A percentile compares a stretch with the other conserved stretches of the same genome.
These are phyloP conservation scores for Thamnaconus septentrionalis DNA, from an alignment of 2,113 vertebrate species.

Conservation along the genomic window DNA sequence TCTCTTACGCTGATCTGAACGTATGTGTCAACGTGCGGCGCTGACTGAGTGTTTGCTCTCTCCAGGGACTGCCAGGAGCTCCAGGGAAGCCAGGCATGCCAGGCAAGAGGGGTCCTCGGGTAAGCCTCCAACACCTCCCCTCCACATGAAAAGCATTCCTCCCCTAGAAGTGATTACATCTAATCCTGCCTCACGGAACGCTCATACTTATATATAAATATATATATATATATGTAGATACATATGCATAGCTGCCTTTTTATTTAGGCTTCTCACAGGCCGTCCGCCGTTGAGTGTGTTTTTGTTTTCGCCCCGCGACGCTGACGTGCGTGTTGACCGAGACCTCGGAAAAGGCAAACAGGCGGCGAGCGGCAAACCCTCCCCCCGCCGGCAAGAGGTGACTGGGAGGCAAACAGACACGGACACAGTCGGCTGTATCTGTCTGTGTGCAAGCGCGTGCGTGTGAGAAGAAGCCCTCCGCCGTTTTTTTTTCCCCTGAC, in stretches of 20 bases:
- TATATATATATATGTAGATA: slow-evolving; percentile 5
- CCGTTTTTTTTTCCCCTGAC: slow-evolving; percentile 27
- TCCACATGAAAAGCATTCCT: not conserved
- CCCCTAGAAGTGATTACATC: slow-evolving; percentile 14
- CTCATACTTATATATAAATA: too few species aligned
- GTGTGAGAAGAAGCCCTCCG: slow-evolving; percentile 15
- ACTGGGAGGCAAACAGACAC: slow-evolving; percentile 12
- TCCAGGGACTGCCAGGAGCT: slow-evolving; percentile 87
- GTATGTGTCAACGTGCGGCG: slow-evolving; percentile 1
- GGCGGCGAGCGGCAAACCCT: slow-evolving; percentile 10
- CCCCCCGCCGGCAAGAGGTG: slow-evolving; percentile 12
- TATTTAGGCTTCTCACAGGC: not conserved
- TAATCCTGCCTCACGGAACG: not conserved
- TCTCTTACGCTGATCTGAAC: not conserved
- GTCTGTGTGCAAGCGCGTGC: not conserved
- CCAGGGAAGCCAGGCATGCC: slow-evolving; percentile 87
- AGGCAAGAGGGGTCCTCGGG: slow-evolving; percentile 89
- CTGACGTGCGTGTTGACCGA: slow-evolving; percentile 25
- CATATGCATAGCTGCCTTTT: too few species aligned
- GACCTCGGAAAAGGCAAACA: slow-evolving; percentile 20
- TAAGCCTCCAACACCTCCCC: slow-evolving; percentile 71
- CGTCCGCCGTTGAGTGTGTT: not conserved
- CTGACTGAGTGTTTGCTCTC: slow-evolving; percentile 17
- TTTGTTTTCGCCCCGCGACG: slow-evolving; percentile 23
- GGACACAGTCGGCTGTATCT: slow-evolving; percentile 24